Conservation (phyloP, 2,888 invertebrate species). For the Phortica okadai region DNA sequence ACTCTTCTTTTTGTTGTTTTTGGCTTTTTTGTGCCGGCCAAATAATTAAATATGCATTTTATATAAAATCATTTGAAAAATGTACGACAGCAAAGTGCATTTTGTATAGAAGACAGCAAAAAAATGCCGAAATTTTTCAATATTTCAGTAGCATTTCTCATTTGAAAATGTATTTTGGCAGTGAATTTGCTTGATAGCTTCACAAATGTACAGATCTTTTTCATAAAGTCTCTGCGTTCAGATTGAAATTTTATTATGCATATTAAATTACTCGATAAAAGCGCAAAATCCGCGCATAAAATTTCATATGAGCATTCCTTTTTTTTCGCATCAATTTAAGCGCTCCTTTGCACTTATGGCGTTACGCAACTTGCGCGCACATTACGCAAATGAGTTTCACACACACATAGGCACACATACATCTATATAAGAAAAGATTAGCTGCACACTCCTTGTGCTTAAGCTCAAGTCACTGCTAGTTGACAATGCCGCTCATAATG, state of each 20-base stretch:
- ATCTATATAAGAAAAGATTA: slow-evolving; percentile 57
- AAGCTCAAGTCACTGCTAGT: slow-evolving; percentile 57
- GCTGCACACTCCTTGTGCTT: slow-evolving; percentile 56
- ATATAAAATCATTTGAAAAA: slow-evolving; percentile 25
- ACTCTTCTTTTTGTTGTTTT: neutral
- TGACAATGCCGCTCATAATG: neutral
- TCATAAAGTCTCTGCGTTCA: neutral
- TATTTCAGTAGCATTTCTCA: neutral
- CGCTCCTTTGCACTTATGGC: neutral
- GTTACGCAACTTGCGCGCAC: slow-evolving; percentile 35
- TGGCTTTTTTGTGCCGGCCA: neutral
- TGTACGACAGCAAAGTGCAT: neutral
- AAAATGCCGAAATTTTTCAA: neutral
- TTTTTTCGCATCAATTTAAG: neutral
- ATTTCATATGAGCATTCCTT: slow-evolving; percentile 53
- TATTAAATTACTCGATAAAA: slow-evolving; percentile 54
- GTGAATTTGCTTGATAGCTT: neutral
- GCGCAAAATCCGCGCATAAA: slow-evolving; percentile 59
- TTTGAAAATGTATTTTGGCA: slow-evolving; percentile 8
- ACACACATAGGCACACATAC: slow-evolving; percentile 23
- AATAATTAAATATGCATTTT: slow-evolving; percentile 32
- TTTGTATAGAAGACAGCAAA: neutral
- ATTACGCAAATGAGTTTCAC: slow-evolving; percentile 68
- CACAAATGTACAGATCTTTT: neutral
- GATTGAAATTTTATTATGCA: slow-evolving; percentile 53